Conservation (phyloP, 2,888 invertebrate genomes). For the Girardia tigrina region DNA sequence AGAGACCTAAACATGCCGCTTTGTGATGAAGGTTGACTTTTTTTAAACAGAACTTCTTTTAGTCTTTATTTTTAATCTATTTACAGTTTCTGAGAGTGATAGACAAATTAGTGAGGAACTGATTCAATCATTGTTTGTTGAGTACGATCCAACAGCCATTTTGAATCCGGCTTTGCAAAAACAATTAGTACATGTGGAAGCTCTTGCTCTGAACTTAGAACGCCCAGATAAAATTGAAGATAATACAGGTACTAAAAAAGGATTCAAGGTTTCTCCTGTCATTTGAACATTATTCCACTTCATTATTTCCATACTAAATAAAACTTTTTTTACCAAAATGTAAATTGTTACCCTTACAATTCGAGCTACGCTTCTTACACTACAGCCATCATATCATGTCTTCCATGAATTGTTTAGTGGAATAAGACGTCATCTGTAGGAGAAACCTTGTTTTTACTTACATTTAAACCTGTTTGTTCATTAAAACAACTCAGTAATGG, state of each 20-base stretch:
- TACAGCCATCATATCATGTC: no score
- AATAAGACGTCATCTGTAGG: no score
- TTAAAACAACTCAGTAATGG: no score
- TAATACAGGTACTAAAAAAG: conserved; percentile 53
- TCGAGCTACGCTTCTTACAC: no score
- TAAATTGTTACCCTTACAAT: no score
- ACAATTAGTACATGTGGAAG: conserved; percentile 59
- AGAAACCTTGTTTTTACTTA: no score
- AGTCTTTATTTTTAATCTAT: neutral
- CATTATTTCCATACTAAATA: no score
- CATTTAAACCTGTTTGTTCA: no score
- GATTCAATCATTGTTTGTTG: conserved; percentile 56
- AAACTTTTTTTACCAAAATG: no score
- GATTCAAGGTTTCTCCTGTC: no score
- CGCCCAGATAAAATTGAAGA: conserved; percentile 55
- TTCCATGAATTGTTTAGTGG: no score
- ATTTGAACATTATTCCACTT: no score
- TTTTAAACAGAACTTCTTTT: neutral
- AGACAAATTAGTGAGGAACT: conserved; percentile 57
- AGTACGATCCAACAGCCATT: conserved; percentile 57
- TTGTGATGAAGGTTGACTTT: neutral
- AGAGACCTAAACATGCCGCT: conserved; percentile 43
- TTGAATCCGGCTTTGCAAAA: conserved; percentile 59
- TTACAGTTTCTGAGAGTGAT: conserved; percentile 47
- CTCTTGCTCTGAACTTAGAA: conserved; percentile 57